These are phyloP conservation scores for Microplitis deprimator DNA, from an alignment of 2,888 invertebrate genomes.

Conservation along the genomic window DNA sequence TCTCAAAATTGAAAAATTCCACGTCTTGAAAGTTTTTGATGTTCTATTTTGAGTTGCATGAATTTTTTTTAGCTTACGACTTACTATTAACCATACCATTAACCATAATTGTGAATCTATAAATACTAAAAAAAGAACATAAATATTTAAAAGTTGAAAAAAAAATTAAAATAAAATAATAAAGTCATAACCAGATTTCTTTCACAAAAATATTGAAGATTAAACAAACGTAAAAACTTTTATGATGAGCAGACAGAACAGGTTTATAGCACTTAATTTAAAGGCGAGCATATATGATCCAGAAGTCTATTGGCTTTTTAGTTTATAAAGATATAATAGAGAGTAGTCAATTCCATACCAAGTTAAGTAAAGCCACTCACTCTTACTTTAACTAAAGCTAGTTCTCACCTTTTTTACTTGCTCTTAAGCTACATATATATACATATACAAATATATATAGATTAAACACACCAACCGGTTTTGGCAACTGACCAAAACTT, in stretches of 20 bases:
- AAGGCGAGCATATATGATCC: constrained; percentile 61
- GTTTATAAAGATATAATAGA: not conserved
- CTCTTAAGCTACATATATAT: not conserved
- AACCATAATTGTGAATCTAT: too few species aligned
- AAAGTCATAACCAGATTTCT: not conserved
- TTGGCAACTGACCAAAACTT: constrained; percentile 62
- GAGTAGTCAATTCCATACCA: not conserved
- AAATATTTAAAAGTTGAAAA: too few species aligned
- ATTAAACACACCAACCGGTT: constrained; percentile 59
- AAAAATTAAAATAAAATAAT: not conserved
- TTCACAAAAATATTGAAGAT: not conserved
- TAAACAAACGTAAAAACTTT: constrained; percentile 4
- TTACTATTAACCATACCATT: too few species aligned
- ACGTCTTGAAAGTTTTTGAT: too few species aligned
- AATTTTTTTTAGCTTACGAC: too few species aligned
- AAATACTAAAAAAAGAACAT: too few species aligned
- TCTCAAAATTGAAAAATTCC: too few species aligned
- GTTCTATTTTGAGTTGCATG: too few species aligned
- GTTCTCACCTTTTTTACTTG: constrained; percentile 12
- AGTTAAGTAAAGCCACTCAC: not conserved
- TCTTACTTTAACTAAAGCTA: constrained; percentile 15
- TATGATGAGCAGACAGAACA: constrained; percentile 33
- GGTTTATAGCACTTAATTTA: constrained; percentile 63
- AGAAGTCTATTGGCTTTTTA: constrained; percentile 42
- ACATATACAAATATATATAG: not conserved